Conservation (phyloP, 92 coral and sea anemone species). For the Porites cylindrica region DNA sequence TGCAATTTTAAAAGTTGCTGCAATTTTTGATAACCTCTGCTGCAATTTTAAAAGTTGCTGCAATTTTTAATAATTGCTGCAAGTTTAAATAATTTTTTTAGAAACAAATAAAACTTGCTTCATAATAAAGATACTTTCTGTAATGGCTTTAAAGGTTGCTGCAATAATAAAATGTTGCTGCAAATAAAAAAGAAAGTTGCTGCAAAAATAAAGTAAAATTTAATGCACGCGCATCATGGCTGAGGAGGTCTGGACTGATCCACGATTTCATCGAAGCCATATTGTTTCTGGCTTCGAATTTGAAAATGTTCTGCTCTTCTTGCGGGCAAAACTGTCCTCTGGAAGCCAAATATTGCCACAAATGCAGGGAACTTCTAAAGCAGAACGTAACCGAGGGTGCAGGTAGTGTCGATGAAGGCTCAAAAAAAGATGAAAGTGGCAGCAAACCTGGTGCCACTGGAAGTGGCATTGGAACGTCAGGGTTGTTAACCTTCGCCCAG, state of each 20-base stretch:
- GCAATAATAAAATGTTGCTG: neutral
- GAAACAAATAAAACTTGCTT: too few species aligned
- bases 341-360: conserved; percentile 13
- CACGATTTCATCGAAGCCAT: neutral
- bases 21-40: too few species aligned
- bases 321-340: conserved; percentile 8
- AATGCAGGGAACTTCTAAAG: neutral
- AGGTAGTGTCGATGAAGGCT: conserved; percentile 21
- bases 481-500: conserved; percentile 53
- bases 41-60: too few species aligned
- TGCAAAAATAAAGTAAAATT: neutral
- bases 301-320: conserved; percentile 28
- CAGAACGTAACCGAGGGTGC: conserved; percentile 6
- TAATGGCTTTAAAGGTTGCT: too few species aligned
- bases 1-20: too few species aligned
- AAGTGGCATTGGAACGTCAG: conserved; percentile 25
- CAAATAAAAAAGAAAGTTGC: conserved; percentile 17
- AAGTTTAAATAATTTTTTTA: too few species aligned
- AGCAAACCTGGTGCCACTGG: conserved; percentile 18
- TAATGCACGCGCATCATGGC: conserved; percentile 12
- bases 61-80: too few species aligned
- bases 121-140: too few species aligned
- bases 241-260: conserved; percentile 24
- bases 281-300: neutral
- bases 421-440: conserved; percentile 27